Evolutionary conservation across 2,797 vertebrate genomes (phyloP), one percentile per base, ranked within the genome.

Genomic region (Bradypodion ventrale): DNA sequence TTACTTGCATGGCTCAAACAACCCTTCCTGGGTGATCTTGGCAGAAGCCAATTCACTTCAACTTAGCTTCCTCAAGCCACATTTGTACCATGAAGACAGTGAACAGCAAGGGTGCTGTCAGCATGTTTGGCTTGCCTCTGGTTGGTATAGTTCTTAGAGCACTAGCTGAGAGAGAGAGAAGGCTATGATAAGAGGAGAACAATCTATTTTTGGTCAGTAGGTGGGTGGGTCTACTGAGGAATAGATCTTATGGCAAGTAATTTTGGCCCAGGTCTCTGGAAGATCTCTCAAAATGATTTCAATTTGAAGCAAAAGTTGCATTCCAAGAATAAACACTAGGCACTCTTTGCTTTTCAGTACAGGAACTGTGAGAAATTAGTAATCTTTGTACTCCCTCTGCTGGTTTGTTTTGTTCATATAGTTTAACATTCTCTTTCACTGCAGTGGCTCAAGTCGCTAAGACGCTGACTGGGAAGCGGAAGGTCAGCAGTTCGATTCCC

Each of bases 331-430:
- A n/a, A n/a, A n/a, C n/a, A n/a, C n/a, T n/a, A n/a, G n/a, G n/a
- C n/a, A n/a, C n/a, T n/a, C n/a, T n/a, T n/a, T n/a, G n/a, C n/a
- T n/a, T n/a, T n/a, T n/a, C n/a, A n/a, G n/a, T n/a, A n/a, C n/a
- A n/a, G n/a, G n/a, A 77, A 32, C 19, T 78, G 27, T 7, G 12
- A 5, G n/a, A 35, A 46, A 46, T n/a, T 23, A 23, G 42, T 82
- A 74, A 77, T 85, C 74, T 82, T 74, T 81, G 40, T 46, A 76
- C 84, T 82, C 84, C 84, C 79, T 77, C 84, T 85, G 63, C 79
- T 85, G 84, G 84, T 44, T 81, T 60, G 6, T 40, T 85, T 59
- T 42, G 8, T 75, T 75, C 62, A 68, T 25, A 66, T 66, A 42
- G 40, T 80, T 37, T 23, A 35, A 15, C 4, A 37, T 70, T 5